phyloP scores from a whole-genome alignment of 2,888 invertebrate species.

The Gryllus longicercus region DNA sequence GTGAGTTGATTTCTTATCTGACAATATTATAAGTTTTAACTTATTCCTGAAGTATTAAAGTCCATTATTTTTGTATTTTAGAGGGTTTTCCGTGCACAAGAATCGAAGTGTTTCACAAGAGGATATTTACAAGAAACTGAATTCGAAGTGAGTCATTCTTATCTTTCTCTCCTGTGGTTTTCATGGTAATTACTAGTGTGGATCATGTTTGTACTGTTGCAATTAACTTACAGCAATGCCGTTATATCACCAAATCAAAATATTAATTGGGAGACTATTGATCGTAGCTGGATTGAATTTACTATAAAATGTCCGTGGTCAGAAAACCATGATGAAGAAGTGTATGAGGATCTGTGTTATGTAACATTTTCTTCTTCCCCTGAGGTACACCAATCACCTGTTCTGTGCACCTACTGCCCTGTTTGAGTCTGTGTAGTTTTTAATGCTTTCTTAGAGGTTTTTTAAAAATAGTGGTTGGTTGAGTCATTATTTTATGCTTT shows the following conservation, averaged over 20 bases:
- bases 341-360: constrained; percentile 85
- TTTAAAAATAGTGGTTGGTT: constrained; percentile 20
- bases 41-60: not conserved
- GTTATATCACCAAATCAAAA: constrained; percentile 31
- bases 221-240: constrained; percentile 32
- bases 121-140: constrained; percentile 76
- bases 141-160: constrained; percentile 65
- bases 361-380: constrained; percentile 73
- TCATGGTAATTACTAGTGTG: constrained; percentile 36
- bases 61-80: constrained; percentile 49
- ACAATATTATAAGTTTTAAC: not conserved
- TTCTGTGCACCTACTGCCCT: constrained; percentile 21
- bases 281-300: constrained; percentile 64
- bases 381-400: constrained; percentile 57
- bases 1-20: constrained; percentile 57
- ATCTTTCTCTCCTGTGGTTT: not conserved
- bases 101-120: constrained; percentile 73
- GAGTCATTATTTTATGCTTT: too few species aligned
- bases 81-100: constrained; percentile 75
- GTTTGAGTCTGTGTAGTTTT: constrained; percentile 21
- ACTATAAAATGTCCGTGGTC: constrained; percentile 59
- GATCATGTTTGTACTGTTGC: constrained; percentile 37
- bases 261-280: constrained; percentile 40
- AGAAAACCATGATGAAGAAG: constrained; percentile 71
- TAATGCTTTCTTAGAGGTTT: not conserved